Evolutionary conservation across 2,797 vertebrate genomes (phyloP).

Genomic region (Pseudochirops corinnae): DNA sequence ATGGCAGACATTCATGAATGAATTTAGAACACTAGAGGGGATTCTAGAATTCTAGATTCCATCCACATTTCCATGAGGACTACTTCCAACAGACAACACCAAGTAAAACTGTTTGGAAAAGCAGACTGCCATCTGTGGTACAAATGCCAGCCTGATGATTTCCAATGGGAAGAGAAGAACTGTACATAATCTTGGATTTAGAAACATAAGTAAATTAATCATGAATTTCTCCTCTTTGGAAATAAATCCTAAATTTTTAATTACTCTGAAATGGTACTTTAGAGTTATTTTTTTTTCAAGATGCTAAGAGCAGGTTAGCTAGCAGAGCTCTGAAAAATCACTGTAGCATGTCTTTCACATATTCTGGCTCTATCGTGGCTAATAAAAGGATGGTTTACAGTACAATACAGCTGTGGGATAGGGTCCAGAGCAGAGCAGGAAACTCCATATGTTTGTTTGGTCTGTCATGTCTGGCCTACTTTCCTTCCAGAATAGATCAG

Average conservation of each 20-base stretch:
- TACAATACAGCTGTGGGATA: background rate
- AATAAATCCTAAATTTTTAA: slow-evolving; percentile 32
- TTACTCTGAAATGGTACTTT: background rate
- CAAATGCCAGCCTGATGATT: background rate
- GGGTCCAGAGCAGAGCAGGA: background rate
- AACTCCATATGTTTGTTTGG: background rate
- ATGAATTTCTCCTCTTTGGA: slow-evolving; percentile 9
- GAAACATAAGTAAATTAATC: slow-evolving; percentile 24
- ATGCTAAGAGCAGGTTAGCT: background rate
- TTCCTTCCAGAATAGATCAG: background rate
- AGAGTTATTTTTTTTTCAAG: background rate
- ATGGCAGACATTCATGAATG: background rate
- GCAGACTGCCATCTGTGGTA: background rate
- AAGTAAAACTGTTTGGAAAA: background rate
- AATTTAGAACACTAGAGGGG: background rate
- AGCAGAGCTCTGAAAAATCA: slow-evolving; percentile 23
- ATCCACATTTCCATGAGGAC: background rate
- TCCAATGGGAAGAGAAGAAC: background rate
- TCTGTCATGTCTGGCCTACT: too few relatives aligned
- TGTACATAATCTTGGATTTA: background rate
- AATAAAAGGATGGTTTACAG: background rate
- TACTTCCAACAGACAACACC: background rate
- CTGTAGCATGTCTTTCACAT: background rate
- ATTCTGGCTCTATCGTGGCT: background rate
- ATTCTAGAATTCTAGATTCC: background rate